These are phyloP conservation scores for Pristis pectinata DNA, from an alignment of 2,797 vertebrate species.

Conservation along the genomic window DNA sequence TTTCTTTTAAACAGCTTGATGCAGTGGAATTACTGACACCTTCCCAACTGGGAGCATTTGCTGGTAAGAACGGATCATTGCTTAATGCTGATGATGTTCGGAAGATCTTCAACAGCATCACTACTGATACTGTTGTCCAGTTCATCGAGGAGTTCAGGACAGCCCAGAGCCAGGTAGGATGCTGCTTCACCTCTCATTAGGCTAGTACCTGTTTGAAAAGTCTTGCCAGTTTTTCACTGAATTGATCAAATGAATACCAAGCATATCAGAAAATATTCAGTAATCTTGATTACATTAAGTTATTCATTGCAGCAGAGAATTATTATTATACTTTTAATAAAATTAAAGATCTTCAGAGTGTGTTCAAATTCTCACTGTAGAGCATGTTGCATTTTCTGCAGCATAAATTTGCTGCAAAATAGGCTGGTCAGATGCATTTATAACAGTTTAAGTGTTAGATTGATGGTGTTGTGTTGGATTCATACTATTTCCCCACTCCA, in stretches of 20 bases:
- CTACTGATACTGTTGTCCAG: slow-evolving; percentile 24
- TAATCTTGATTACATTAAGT: slow-evolving; percentile 41
- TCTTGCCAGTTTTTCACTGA: neutral
- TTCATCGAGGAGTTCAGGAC: slow-evolving; percentile 46
- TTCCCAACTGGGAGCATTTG: slow-evolving; percentile 41
- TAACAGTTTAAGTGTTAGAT: neutral
- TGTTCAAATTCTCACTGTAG: neutral
- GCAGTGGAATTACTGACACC: slow-evolving; percentile 36
- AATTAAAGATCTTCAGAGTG: neutral
- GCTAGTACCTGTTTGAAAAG: neutral
- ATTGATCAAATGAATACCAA: slow-evolving; percentile 34
- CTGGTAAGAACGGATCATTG: slow-evolving; percentile 7
- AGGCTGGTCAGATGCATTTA: neutral
- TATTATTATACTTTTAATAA: neutral
- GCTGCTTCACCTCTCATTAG: neutral
- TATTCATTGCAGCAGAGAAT: neutral
- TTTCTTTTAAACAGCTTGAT: slow-evolving; percentile 39
- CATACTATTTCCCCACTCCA: neutral
- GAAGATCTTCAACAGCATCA: slow-evolving; percentile 43
- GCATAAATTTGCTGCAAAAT: neutral
- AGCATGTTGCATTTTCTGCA: neutral
- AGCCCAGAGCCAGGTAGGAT: slow-evolving; percentile 41
- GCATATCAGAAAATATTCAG: slow-evolving; percentile 31
- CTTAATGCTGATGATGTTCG: slow-evolving; percentile 39
- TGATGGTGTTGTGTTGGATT: neutral